These are phyloP conservation scores for Lochmaea crataegi DNA, from an alignment of 2,888 invertebrate species.

Conservation along the genomic window DNA sequence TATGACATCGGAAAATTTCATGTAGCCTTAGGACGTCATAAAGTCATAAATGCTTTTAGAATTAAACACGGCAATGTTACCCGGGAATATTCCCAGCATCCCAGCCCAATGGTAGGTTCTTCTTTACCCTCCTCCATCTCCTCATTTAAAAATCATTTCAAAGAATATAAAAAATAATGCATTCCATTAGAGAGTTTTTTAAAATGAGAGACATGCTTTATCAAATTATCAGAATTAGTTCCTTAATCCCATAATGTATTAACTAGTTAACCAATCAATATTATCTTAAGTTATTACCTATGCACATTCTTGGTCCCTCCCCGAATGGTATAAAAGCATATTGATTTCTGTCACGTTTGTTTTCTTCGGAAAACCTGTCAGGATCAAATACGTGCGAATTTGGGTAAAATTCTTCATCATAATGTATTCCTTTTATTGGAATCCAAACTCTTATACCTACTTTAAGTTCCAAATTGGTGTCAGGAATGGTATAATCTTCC, in stretches of 20 bases:
- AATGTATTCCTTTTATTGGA: conserved; percentile 42
- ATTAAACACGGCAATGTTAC: too few species aligned
- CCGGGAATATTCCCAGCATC: too few species aligned
- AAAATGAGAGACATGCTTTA: too few species aligned
- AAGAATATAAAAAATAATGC: too few species aligned
- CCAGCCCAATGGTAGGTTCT: too few species aligned
- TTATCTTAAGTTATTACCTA: conserved; percentile 37
- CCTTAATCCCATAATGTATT: too few species aligned
- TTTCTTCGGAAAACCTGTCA: conserved; percentile 46
- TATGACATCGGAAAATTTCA: too few species aligned
- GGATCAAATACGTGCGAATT: conserved; percentile 46
- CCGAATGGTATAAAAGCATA: conserved; percentile 47
- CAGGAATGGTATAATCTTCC: conserved; percentile 45
- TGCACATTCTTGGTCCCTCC: conserved; percentile 46
- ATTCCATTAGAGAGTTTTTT: too few species aligned
- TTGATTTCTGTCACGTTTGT: conserved; percentile 35
- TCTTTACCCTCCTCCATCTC: too few species aligned
- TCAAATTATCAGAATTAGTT: not conserved
- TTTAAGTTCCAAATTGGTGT: conserved; percentile 39
- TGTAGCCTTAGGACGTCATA: too few species aligned
- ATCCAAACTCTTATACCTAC: conserved; percentile 41
- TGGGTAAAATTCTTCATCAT: conserved; percentile 43
- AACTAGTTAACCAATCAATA: not conserved
- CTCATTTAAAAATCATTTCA: too few species aligned
- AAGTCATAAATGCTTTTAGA: too few species aligned